These are phyloP conservation scores for Apodemus sylvaticus DNA, from an alignment of 2,113 vertebrate species.

Conservation along the genomic window DNA sequence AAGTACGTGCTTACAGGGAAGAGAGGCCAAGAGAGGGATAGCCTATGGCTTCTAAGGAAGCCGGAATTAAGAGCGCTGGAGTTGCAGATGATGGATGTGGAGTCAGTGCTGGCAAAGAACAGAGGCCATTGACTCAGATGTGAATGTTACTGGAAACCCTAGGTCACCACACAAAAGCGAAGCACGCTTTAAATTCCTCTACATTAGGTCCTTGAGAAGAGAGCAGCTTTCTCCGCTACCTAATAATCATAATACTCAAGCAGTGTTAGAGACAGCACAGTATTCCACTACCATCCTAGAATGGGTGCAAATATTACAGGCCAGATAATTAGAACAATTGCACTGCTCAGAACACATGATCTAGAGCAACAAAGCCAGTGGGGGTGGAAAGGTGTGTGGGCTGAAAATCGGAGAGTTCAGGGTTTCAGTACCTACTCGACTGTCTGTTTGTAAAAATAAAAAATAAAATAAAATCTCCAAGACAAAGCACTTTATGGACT, in stretches of 20 bases:
- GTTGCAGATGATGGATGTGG: not conserved
- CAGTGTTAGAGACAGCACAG: fast-evolving
- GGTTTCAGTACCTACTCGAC: not conserved
- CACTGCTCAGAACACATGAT: not conserved
- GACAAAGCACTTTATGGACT: not conserved
- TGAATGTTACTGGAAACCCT: not conserved
- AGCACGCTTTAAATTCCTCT: not conserved
- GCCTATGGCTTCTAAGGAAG: not conserved
- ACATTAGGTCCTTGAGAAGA: not conserved
- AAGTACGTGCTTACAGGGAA: not conserved
- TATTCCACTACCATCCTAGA: not conserved
- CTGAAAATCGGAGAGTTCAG: not conserved
- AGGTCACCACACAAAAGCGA: not conserved
- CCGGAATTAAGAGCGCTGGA: not conserved
- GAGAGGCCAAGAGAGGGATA: not conserved
- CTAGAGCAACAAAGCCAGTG: not conserved
- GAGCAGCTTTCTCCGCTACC: not conserved
- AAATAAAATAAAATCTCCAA: not conserved
- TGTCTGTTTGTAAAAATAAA: not conserved
- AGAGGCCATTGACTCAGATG: too few species aligned
- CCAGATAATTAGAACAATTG: not conserved
- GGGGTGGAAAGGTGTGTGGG: not conserved
- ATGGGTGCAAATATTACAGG: not conserved
- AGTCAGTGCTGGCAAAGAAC: not conserved
- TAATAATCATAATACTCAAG: not conserved